These are phyloP conservation scores for Gisinianus flammeolus DNA, from an alignment of 2,888 invertebrate genomes.

Conservation along the genomic window DNA sequence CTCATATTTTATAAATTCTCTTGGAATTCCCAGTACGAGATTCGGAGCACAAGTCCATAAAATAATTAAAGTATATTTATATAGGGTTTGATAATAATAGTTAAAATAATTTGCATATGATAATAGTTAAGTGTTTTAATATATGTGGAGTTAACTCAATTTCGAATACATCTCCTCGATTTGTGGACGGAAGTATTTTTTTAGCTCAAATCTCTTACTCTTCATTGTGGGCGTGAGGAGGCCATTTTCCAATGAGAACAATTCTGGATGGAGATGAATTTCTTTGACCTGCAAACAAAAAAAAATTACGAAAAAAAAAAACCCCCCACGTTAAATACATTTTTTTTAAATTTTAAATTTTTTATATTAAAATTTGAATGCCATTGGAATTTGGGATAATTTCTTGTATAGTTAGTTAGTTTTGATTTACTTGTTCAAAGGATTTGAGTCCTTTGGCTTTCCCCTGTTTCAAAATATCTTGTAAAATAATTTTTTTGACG, in stretches of 20 bases:
- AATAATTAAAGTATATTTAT: no score
- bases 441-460: conserved; percentile 90
- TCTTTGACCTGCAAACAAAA: conserved; percentile 17
- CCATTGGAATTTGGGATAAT: background rate
- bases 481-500: conserved; percentile 85
- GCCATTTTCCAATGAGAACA: background rate
- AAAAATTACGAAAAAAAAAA: no score
- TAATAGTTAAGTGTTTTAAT: no score
- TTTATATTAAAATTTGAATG: background rate
- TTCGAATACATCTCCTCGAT: background rate
- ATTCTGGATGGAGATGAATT: conserved; percentile 2
- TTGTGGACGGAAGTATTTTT: background rate
- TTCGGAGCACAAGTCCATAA: no score
- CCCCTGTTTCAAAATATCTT: conserved; percentile 86
- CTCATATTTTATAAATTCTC: no score
- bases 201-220: background rate
- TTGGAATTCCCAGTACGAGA: no score
- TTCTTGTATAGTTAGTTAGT: background rate
- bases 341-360: background rate
- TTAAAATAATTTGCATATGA: no score
- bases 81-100: no score
- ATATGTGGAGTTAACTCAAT: no score
- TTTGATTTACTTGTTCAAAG: conserved; percentile 69
- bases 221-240: conserved; percentile 17
- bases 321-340: no score